These are phyloP conservation scores for Urechis unicinctus DNA, from an alignment of 2,888 invertebrate species.

Conservation along the genomic window DNA sequence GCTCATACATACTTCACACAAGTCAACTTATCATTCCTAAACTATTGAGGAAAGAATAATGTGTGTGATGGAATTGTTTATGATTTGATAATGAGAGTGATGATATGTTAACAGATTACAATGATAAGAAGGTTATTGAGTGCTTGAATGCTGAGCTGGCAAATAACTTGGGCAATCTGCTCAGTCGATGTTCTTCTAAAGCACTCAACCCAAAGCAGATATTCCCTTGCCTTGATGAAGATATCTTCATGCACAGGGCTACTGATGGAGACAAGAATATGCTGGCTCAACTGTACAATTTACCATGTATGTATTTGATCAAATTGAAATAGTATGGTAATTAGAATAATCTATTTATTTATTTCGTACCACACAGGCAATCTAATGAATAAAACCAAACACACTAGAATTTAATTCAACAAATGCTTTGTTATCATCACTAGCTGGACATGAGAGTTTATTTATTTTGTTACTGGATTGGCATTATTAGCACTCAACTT, in stretches of 20 bases:
- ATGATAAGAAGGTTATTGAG: slow-evolving; percentile 66
- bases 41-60: too few relatives aligned
- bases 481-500: too few relatives aligned
- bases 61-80: too few relatives aligned
- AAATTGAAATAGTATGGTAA: too few relatives aligned
- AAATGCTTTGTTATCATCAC: too few relatives aligned
- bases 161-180: slow-evolving; percentile 84
- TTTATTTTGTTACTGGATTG: too few relatives aligned
- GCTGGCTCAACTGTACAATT: slow-evolving; percentile 55
- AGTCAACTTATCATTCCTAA: not conserved
- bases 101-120: slow-evolving; percentile 88
- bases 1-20: not conserved
- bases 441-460: too few relatives aligned
- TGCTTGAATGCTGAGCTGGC: slow-evolving; percentile 83
- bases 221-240: slow-evolving; percentile 58
- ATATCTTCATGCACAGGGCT: slow-evolving; percentile 25
- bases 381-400: too few relatives aligned
- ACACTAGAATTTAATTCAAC: too few relatives aligned
- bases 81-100: too few relatives aligned
- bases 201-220: slow-evolving; percentile 72
- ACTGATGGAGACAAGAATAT: slow-evolving; percentile 51
- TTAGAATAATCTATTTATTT: too few relatives aligned
- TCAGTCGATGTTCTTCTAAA: slow-evolving; percentile 70
- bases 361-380: too few relatives aligned
- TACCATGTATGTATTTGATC: slow-evolving; percentile 56